These are phyloP conservation scores for Manacus vitellinus DNA, from an alignment of 2,113 vertebrate genomes.

Conservation along the genomic window DNA sequence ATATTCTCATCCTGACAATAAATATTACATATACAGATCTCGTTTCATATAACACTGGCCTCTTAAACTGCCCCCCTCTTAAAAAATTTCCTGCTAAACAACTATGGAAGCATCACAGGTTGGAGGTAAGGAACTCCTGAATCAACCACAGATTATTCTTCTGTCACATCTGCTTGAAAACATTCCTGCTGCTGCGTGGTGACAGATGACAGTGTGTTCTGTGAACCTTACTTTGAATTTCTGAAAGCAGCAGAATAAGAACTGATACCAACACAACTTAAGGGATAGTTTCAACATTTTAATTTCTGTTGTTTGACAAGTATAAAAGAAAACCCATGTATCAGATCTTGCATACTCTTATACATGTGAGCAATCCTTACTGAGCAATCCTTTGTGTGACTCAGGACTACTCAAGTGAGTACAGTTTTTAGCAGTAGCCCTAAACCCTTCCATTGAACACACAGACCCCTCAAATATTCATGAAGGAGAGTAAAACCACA, in stretches of 20 bases:
- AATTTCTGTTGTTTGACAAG: slow-evolving; percentile 37
- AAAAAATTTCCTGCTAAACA: neutral
- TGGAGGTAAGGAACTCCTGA: neutral
- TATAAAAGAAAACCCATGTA: neutral
- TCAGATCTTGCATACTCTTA: neutral
- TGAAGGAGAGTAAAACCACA: neutral
- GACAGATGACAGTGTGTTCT: neutral
- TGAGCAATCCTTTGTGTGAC: neutral
- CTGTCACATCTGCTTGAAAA: neutral
- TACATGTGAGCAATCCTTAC: neutral
- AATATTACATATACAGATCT: neutral
- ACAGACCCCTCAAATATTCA: neutral
- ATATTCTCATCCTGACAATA: neutral
- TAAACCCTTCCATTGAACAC: neutral
- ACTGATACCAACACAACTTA: neutral
- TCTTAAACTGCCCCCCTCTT: neutral
- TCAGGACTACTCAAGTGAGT: neutral
- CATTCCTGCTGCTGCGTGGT: neutral
- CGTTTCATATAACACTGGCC: neutral
- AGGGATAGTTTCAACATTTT: neutral
- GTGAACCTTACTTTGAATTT: neutral
- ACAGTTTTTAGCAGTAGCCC: neutral
- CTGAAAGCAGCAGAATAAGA: neutral
- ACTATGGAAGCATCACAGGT: neutral
- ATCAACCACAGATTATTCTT: neutral